Evolutionary conservation across 2,888 invertebrate species (phyloP), one percentile per base, ranked within the genome.

Genomic region (Podotricha telesiphe): DNA sequence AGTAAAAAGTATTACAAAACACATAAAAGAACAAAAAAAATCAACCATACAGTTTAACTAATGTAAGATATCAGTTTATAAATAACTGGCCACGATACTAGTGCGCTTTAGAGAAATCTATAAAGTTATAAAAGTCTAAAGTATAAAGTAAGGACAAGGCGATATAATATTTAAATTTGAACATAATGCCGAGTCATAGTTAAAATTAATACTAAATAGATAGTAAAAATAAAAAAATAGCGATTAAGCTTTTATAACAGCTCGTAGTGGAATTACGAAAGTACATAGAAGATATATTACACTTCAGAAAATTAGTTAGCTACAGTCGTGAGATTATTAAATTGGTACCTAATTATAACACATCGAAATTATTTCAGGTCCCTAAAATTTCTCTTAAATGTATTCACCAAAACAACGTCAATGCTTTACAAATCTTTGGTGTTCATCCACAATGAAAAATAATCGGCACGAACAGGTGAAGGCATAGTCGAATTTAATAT

Each of bases 361-460:
- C 86, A 86, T 88, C 86, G 87, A 89, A 88, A 88, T 89, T 83
- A 89, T 88, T 88, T 93, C 93, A 93, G 93, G 93, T 93, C 93
- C 93, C 93, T 87, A 88, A 86, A 89, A 89, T 91, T 92, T 91
- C 84, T 86, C 90, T 91, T 91, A 91, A 87, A 87, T 88, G 89
- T 86, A 85, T 85, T 91, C 93, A 91, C 92, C 92, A 92, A 92
- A 89, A 87, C 83, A 83, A 86, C 82, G 79, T 86, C 80, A 86
- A 87, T 83, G 86, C 83, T 87, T 89, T 86, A 89, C 87, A 91
- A 90, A 92, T 93, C 93, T 93, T 93, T 93, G 93, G 93, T 91
- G 93, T 89, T 87, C 86, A 88, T 91, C 87, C 87, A 91, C 88
- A 87, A 88, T 87, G 86, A 87, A 87, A 84, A 85, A 85, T 81